Conservation (phyloP, 2,113 vertebrate genomes). For the Catagonus wagneri region DNA sequence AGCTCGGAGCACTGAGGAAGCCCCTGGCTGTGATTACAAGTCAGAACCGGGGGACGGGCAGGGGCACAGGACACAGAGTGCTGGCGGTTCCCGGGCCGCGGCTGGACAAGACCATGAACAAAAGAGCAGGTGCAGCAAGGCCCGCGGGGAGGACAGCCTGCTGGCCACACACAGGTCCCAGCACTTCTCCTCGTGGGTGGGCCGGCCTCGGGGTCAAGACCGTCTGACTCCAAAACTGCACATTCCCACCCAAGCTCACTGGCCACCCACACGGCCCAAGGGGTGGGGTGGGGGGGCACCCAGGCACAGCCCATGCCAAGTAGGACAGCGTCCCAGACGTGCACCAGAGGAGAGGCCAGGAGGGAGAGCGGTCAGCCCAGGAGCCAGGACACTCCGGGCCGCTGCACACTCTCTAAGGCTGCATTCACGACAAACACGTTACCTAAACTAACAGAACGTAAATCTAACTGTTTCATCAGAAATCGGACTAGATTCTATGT, state of each 20-base stretch:
- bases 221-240: not conserved
- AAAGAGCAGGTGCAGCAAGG: fast-evolving
- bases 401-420: fast-evolving
- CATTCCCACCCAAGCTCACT: fast-evolving
- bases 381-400: not conserved
- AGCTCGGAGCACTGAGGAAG: not conserved
- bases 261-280: fast-evolving
- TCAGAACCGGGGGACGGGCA: not conserved
- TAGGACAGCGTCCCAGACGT: too few species aligned
- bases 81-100: fast-evolving
- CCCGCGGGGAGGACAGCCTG: too few species aligned
- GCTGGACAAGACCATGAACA: not conserved
- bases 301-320: too few species aligned
- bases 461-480: not conserved
- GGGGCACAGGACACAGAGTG: not conserved
- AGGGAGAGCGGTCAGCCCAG: not conserved
- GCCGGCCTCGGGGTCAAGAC: not conserved
- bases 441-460: not conserved
- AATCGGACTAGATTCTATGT: not conserved
- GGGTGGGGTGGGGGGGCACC: not conserved
- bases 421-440: not conserved
- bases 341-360: not conserved
- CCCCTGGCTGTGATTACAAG: not conserved
- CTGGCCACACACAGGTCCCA: too few species aligned
- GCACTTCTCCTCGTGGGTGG: too few species aligned